These are phyloP conservation scores for Callinectes sapidus DNA, from an alignment of 2,888 invertebrate species.

Conservation along the genomic window DNA sequence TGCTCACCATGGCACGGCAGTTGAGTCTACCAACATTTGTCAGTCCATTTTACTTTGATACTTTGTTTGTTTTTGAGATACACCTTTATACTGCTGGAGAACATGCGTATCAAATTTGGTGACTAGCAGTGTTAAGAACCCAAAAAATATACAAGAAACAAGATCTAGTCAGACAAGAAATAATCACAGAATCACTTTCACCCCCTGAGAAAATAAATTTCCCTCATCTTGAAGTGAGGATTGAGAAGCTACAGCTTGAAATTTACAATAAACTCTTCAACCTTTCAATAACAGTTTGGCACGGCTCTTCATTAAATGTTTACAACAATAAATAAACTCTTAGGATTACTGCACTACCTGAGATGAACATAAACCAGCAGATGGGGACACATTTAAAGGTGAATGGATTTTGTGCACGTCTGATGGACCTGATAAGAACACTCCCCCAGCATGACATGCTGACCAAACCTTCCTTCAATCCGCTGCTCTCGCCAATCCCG, in stretches of 20 bases:
- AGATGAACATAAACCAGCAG: conserved; percentile 65
- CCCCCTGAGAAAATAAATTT: conserved; percentile 43
- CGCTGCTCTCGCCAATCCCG: conserved; percentile 22
- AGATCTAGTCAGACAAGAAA: conserved; percentile 34
- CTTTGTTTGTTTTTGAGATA: conserved; percentile 10
- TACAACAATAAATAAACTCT: conserved; percentile 60
- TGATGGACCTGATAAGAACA: conserved; percentile 33
- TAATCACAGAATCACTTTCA: conserved; percentile 37
- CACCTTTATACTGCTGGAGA: conserved; percentile 22
- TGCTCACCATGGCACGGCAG: background rate
- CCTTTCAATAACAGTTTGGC: conserved; percentile 64
- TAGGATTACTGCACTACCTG: conserved; percentile 64
- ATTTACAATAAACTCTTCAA: conserved; percentile 62
- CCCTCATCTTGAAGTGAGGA: conserved; percentile 34
- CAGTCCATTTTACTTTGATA: background rate
- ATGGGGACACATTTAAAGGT: conserved; percentile 59
- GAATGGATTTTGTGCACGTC: conserved; percentile 57
- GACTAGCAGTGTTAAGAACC: conserved; percentile 27
- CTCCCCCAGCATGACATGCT: background rate
- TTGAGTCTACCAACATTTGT: background rate
- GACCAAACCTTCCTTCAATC: conserved; percentile 19
- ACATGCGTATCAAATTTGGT: conserved; percentile 26
- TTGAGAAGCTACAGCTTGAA: conserved; percentile 40
- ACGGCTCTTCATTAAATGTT: conserved; percentile 60
- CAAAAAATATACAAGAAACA: conserved; percentile 22